Evolutionary conservation across 2,888 invertebrate species (phyloP), one percentile per base, ranked within the genome.

Genomic region (Nycteola revayana): DNA sequence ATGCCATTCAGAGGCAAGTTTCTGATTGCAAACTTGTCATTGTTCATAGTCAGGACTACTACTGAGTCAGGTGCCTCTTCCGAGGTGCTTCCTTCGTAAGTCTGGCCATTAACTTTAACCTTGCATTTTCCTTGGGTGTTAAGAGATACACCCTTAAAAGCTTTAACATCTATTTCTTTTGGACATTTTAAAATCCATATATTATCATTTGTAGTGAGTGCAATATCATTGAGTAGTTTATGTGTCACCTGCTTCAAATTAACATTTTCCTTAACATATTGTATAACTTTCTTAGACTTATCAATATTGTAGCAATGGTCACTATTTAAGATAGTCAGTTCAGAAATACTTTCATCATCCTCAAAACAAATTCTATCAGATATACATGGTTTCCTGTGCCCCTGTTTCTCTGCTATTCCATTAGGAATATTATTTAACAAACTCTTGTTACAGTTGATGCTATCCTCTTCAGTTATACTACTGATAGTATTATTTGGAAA

Each of bases 141-240:
- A 11, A 84, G 38, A 21, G 60, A 58, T 9, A 46, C 56, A 33
- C 57, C 57, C 32, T 55, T 45, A 10, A 84, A 70, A 36, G 59
- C 54, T 10, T 46, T 39, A 3, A 75, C 37, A 30, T 72, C 54
- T 14, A 84, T 41, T 21, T 74, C 74, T 42, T 56, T 59, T 1
- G 85, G 82, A 42, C 77, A 76, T 42, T 64, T 73, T 1, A 85
- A 9, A 21, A 80, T 44, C 79, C 80, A 85, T 28, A 82, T 42
- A 20, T 84, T 83, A 49, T 85, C 83, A 52, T 80, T 64, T 18
- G 50, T 40, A 4, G 68, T 64, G 11, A 79, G 44, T 8, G 46
- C 28, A 17, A 51, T 26, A 24, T 51, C 47, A 9, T 25, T 36
- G 6, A 49, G 27, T 9, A 45, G 22, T 28, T 42, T 49, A n/a